Evolutionary conservation across 2,797 vertebrate genomes (phyloP), one percentile per base, ranked within the genome.

Genomic region (Cichlasoma orientale): DNA sequence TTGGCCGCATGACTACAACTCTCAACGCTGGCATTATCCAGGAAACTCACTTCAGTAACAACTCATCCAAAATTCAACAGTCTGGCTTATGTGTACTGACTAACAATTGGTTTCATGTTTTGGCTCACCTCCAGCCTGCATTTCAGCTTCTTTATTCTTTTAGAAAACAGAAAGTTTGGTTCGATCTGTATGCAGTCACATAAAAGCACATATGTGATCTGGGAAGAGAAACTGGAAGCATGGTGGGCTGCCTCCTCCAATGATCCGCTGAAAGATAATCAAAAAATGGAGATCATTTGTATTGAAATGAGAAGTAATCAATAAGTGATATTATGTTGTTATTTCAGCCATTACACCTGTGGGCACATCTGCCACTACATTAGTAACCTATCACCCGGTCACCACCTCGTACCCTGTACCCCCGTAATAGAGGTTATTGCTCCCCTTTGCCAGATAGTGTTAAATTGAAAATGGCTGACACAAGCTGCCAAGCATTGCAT

Each of bases 251-350:
- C 50, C 41, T 53, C 36, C 25, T 68, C 74, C 59, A 12, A 52
- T 61, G 77, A 73, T 38, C n/a, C 52, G 25, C 21, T 68, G 63
- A 68, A 79, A 77, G 38, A 47, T 19, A 47, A 66, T 66, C 6
- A 66, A 66, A 27, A 68, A 75, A 7, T n/a, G 0, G 71, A 55
- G 41, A 76, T 82, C 56, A 80, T 76, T 56, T 84, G 78, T 82
- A 77, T 79, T 80, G 82, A 88, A 91, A 88, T 72, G 27, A 70
- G 80, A 63, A 54, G 27, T 86, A 87, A 90, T 90, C 87, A 85
- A 74, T 86, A 82, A 78, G 36, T 86, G 82, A 81, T 75, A 82
- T 90, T 84, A 78, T 59, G 44, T 13, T 25, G 29, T 75, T 85
- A 84, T 75, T 84, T 55, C 41, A 78, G 75, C 79, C 82, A 82